A percentile compares a stretch with the other conserved stretches of the same genome.
These are phyloP conservation scores for Mythimna pallens DNA, from an alignment of 2,888 invertebrate species.

Conservation along the genomic window DNA sequence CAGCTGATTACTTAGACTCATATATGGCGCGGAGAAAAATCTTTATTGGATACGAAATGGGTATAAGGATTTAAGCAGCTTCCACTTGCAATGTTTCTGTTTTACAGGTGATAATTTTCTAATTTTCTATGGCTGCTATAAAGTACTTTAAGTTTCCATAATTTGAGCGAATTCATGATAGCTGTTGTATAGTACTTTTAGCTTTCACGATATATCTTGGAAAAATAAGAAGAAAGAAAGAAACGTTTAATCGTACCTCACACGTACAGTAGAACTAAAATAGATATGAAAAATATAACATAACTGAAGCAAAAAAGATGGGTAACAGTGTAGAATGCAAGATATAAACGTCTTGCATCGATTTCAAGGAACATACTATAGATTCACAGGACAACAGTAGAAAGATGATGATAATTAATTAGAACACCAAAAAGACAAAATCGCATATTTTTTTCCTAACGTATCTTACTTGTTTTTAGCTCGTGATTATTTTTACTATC, in stretches of 20 bases:
- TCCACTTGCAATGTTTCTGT: slow-evolving; percentile 9
- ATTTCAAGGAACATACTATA: no score
- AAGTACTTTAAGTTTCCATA: neutral
- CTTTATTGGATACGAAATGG: slow-evolving; percentile 26
- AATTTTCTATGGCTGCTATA: neutral
- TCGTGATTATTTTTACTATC: neutral
- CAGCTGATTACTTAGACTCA: slow-evolving; percentile 39
- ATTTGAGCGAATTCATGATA: no score
- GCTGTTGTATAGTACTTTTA: no score
- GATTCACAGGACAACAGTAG: neutral
- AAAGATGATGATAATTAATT: neutral
- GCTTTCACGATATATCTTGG: no score
- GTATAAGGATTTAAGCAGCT: slow-evolving; percentile 10
- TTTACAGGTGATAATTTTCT: neutral
- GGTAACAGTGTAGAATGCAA: neutral
- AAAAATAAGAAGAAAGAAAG: no score
- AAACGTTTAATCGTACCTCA: no score
- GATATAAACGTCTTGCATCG: neutral
- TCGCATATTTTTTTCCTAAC: neutral
- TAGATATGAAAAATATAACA: no score
- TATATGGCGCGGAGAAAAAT: slow-evolving; percentile 37
- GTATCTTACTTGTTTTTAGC: neutral
- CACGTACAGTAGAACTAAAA: no score
- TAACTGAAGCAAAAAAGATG: no score
- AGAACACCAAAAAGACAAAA: no score